Base-by-base conservation (phyloP, 2,888 invertebrate genomes). In the Didymodactylos carnosus region DNA sequence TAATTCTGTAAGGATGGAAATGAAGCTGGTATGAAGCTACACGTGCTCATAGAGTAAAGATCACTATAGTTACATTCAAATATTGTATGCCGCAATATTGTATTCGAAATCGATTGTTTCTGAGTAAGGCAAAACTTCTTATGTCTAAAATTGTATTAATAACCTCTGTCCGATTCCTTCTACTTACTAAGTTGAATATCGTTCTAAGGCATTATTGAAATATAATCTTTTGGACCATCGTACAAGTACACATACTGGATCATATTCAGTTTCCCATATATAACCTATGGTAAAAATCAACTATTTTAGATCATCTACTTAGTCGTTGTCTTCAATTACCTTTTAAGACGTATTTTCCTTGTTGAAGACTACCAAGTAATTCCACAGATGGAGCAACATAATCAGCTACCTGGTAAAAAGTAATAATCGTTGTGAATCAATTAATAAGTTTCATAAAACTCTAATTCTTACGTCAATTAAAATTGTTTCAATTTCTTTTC, bases 181-280 rank as follows among this genome's bases (percentile, higher is more conserved):
- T n/a, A 62, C 11, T 62, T 62, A 62, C 62, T 62, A 62, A 78
- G 91, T 88, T 0, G 90, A 89, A 81, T 90, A 95, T 79, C 94
- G 87, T 84, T 97, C 94, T 88, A 94, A 71, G 8, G 75, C 91
- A 14, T 90, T 89, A 83, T 95, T 94, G 83, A 92, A 94, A 83
- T 97, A 94, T 76, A 91, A 87, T 71, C 92, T 85, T 83, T 94
- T 93, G 10, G 94, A 91, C 35, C 93, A 92, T 77, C 95, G 86
- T 0, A 94, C 84, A 75, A 93, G 84, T 39, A 94, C 92, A 83
- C 94, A 93, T 75, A 97, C 87, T 0, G 95, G 95, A 85, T 95
- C 94, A 83, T 92, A 95, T 80, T 92, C 88, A 77, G 88, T 87
- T 82, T 92, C 90, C 95, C 95, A 95, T n/a, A 93, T 90, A 23